Evolutionary conservation across 2,888 invertebrate genomes (phyloP).

Genomic region (Leucoptera coffeella): DNA sequence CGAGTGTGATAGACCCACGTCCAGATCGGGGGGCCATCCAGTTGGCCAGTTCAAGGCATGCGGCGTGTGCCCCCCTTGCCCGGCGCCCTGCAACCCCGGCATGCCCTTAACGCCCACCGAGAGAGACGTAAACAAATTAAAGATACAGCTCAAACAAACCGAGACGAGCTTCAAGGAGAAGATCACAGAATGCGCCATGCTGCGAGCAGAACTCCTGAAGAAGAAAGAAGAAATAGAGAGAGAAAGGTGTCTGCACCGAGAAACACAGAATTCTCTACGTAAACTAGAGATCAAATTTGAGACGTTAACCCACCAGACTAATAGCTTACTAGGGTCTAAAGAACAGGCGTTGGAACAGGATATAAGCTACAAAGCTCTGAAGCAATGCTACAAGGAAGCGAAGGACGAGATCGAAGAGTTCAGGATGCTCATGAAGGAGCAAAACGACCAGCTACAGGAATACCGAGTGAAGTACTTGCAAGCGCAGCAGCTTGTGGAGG

Average conservation of each 20-base stretch:
- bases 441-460: constrained; percentile 60
- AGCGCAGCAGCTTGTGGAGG: constrained; percentile 66
- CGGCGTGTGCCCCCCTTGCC: constrained; percentile 35
- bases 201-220: constrained; percentile 25
- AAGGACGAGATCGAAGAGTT: constrained; percentile 53
- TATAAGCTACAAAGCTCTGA: constrained; percentile 27
- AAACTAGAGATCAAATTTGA: constrained; percentile 28
- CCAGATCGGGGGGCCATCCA: no score
- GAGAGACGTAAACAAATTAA: constrained; percentile 51
- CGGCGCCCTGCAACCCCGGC: constrained; percentile 39
- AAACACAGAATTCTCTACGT: constrained; percentile 27
- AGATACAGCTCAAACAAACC: constrained; percentile 55
- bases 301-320: constrained; percentile 21
- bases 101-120: constrained; percentile 43
- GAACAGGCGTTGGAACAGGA: constrained; percentile 59
- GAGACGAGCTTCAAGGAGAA: constrained; percentile 65
- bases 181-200: constrained; percentile 53
- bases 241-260: constrained; percentile 52
- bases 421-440: constrained; percentile 56
- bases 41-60: no score
- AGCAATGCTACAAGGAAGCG: constrained; percentile 57
- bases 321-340: constrained; percentile 44
- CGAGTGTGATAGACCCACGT: no score
- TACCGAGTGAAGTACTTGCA: constrained; percentile 64
- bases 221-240: constrained; percentile 54